Percentiles rank a stretch among this genome's conserved stretches.
Evolutionary conservation across 2,113 vertebrate species (phyloP).

Genomic region (Stictonetta naevosa): DNA sequence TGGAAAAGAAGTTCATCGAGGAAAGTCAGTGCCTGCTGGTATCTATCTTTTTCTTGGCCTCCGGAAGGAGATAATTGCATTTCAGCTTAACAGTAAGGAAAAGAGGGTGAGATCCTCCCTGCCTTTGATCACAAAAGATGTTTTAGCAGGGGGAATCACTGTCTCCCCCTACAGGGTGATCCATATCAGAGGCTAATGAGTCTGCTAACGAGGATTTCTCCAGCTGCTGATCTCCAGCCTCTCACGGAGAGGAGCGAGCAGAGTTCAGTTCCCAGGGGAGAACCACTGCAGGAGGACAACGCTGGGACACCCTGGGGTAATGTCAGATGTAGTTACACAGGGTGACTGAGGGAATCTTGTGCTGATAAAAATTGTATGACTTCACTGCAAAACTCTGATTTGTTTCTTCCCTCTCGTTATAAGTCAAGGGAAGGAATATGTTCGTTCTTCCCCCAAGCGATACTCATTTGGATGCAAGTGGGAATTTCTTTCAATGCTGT

Average conservation of each 20-base stretch:
- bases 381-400: neutral
- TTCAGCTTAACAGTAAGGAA: slow-evolving; percentile 16
- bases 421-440: neutral
- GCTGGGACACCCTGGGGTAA: neutral
- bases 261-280: neutral
- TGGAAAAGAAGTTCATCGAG: neutral
- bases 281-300: neutral
- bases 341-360: neutral
- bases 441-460: slow-evolving; percentile 8
- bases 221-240: neutral
- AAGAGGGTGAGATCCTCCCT: neutral
- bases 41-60: slow-evolving; percentile 30
- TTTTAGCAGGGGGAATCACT: slow-evolving; percentile 31
- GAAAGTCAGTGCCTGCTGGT: neutral
- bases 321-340: neutral
- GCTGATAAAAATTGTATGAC: neutral
- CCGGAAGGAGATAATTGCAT: slow-evolving; percentile 46
- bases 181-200: slow-evolving; percentile 40
- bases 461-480: slow-evolving; percentile 39
- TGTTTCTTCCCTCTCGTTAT: neutral
- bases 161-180: slow-evolving; percentile 64
- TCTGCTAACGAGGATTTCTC: slow-evolving; percentile 14
- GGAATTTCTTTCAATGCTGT: slow-evolving; percentile 40
- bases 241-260: neutral
- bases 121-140: slow-evolving; percentile 1